Base-by-base conservation (phyloP, 2,113 vertebrate genomes). In the Rhinopomastus cyanomelas region DNA sequence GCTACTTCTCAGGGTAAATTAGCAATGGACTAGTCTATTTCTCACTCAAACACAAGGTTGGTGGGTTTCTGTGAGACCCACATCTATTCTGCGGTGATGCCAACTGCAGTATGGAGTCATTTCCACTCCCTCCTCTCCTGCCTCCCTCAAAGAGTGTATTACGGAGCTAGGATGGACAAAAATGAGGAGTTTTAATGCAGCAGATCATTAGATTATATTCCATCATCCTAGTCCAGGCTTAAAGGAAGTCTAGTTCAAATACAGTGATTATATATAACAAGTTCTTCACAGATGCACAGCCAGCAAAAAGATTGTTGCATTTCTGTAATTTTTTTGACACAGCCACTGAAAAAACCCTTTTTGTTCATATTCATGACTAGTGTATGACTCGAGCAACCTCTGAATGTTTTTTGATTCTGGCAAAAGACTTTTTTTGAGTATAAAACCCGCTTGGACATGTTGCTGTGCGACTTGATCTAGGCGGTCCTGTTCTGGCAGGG, bases 371-470 rank as follows among this genome's bases (percentile, higher is more conserved):
- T n/a, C n/a, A n/a, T n/a, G n/a, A n/a, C n/a, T n/a, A n/a, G n/a
- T n/a, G n/a, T n/a, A n/a, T n/a, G 87, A 95, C 95, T 92, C 94
- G 81, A 96, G 87, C 96, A 94, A 96, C 77, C 85, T 84, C 76
- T 92, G 83, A 97, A 97, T 69, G 86, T 92, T 95, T 85, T 95
- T 85, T 95, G 78, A 96, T 92, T 94, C 92, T 68, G 95, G 94
- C 46, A 90, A 83, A 83, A 88, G 74, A 75, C 77, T 84, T 21
- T 71, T n/a, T n/a, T n/a, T n/a, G n/a, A n/a, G n/a, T n/a, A n/a
- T n/a, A n/a, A n/a, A n/a, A n/a, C n/a, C n/a, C n/a, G n/a, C n/a
- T n/a, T n/a, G n/a, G n/a, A n/a, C n/a, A n/a, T n/a, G n/a, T n/a
- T n/a, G n/a, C n/a, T n/a, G n/a, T n/a, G n/a, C n/a, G n/a, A n/a